Base-by-base conservation (phyloP, 2,888 invertebrate species). In the Mythimna ferrago region DNA sequence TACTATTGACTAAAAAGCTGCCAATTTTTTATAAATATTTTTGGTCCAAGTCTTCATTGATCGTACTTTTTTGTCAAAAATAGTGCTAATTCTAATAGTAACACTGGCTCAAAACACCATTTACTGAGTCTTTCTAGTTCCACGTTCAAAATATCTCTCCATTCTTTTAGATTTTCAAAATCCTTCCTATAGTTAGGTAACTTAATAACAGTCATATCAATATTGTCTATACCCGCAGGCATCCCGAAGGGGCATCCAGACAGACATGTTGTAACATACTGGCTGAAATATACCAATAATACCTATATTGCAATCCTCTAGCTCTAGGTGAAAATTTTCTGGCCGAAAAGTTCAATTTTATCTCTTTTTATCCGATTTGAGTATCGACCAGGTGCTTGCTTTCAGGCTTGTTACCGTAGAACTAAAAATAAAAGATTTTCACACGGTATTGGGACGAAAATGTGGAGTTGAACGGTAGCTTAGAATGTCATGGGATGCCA, bases 291-390 rank as follows among this genome's bases (percentile, higher is more conserved):
- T 72, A 72, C 6, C 19, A 7, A 38, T 53, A 26, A 16, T 53
- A 63, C 11, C 21, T 21, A 53, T 62, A 53, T 48, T 64, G 58
- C 58, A 48, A 51, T 63, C 16, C 56, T 38, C n/a, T n/a, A 35
- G 7, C 10, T 57, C 11, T 9, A 63, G 44, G 14, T 56, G 51
- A 61, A 44, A 68, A 80, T 80, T 75, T 35, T 67, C 80, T 38
- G 60, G 51, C 53, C 67, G 67, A 80, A 73, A 80, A 57, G 44
- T 80, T 78, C 51, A 44, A 61, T 60, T 75, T 80, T 56, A 67
- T 80, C 67, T 80, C 32, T 65, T 81, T 78, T 78, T 61, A 64
- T 64, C 51, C 21, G 32, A 62, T 73, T 77, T 51, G 44, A 35
- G 41, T 61, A 44, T 53, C 21, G 41, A 73, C 57, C 77, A 80